A percentile compares a stretch with the other conserved stretches of the same genome.
Conservation (phyloP, 2,113 vertebrate genomes). For the Crotalus tigris region DNA sequence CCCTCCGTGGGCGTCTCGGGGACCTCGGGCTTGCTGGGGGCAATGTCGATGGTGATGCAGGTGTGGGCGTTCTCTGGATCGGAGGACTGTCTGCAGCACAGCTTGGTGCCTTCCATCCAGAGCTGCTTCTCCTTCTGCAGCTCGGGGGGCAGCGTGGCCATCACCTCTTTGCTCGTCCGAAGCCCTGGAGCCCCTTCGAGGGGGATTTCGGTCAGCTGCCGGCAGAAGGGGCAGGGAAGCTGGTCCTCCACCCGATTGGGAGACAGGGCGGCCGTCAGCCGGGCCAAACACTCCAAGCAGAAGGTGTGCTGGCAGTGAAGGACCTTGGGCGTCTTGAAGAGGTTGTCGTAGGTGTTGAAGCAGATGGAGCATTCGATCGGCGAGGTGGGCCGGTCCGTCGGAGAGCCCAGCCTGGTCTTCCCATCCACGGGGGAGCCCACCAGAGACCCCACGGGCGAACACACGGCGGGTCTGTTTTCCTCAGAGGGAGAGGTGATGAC, state of each 20-base stretch:
- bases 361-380: slow-evolving; percentile 91
- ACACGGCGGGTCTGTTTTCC: not conserved
- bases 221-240: slow-evolving; percentile 88
- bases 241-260: slow-evolving; percentile 54
- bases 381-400: slow-evolving; percentile 44
- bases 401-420: slow-evolving; percentile 36
- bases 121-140: slow-evolving; percentile 79
- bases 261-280: slow-evolving; percentile 77
- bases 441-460: not conserved
- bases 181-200: slow-evolving; percentile 80
- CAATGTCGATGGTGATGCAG: slow-evolving; percentile 86
- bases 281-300: slow-evolving; percentile 92
- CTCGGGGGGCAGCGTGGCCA: slow-evolving; percentile 80
- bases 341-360: slow-evolving; percentile 91
- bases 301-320: slow-evolving; percentile 90
- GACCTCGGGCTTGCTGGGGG: slow-evolving; percentile 69
- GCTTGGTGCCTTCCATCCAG: slow-evolving; percentile 88
- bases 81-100: slow-evolving; percentile 76
- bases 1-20: rapidly evolving
- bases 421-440: slow-evolving; percentile 13
- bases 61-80: slow-evolving; percentile 49
- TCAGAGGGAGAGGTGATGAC: slow-evolving; percentile 25
- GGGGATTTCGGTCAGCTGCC: slow-evolving; percentile 81
- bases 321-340: slow-evolving; percentile 91
- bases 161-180: slow-evolving; percentile 80